Evolutionary conservation across 2,113 vertebrate genomes (phyloP).

Genomic region (Progne subis): DNA sequence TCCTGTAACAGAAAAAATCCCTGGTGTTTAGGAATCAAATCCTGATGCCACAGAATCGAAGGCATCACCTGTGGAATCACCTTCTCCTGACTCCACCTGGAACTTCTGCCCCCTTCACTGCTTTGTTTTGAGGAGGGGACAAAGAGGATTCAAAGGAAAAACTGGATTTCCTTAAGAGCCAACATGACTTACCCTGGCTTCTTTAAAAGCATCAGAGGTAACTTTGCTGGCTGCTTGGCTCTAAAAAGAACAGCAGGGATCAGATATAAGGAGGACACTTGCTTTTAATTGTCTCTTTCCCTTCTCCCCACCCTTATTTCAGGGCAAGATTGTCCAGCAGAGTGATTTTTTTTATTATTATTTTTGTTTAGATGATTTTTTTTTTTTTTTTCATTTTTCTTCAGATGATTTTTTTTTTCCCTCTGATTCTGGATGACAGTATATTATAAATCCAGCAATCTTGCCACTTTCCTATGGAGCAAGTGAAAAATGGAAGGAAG

Average conservation of each 20-base stretch:
- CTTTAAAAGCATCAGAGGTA: not conserved
- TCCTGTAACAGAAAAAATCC: not conserved
- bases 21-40: not conserved
- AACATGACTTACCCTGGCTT: not conserved
- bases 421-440: not conserved
- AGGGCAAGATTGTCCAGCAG: not conserved
- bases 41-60: not conserved
- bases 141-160: not conserved
- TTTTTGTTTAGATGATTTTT: no score
- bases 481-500: not conserved
- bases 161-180: not conserved
- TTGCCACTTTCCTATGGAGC: not conserved
- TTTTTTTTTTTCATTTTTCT: not conserved
- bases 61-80: not conserved
- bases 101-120: not conserved
- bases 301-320: not conserved
- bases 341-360: no score
- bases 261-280: constrained; percentile 18
- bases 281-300: constrained; percentile 14
- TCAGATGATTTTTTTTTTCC: not conserved
- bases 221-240: not conserved
- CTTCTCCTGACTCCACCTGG: not conserved
- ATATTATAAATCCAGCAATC: not conserved
- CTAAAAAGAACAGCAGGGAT: constrained; percentile 2
- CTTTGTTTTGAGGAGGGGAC: not conserved